Evolutionary conservation across 2,797 vertebrate species (phyloP), one percentile per base, ranked within the genome.

Genomic region (Characodon lateralis): DNA sequence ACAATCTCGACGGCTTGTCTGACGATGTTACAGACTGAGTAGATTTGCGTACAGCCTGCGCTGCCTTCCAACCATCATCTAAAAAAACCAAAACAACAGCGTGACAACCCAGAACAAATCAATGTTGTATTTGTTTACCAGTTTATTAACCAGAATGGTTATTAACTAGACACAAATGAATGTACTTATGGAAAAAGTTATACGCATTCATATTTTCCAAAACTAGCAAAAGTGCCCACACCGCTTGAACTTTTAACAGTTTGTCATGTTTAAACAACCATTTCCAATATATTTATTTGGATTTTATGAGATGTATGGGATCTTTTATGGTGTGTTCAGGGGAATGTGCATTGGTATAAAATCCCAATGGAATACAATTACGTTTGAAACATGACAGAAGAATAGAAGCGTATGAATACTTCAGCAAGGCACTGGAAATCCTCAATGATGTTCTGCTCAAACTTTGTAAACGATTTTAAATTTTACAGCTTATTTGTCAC

Each of bases 41-140:
- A 76, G 87, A 85, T 35, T 69, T 50, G 69, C 76, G 51, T 74
- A 48, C 66, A 55, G 70, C 85, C 72, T 22, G 56, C 83, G 81
- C 66, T 26, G 70, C 77, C 72, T 79, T 82, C 65, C 53, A 78
- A 46, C 56, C 58, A 76, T 81, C 78, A 83, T 89, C 73, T 35
- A 4, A 35, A 35, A 18, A 70, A 50, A 74, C 70, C 81, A 84
- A 88, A 88, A 35, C 3, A 35, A 35, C 35, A 35, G 35, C 53
- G 82, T 77, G 83, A 89, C 82, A 46, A 26, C 66, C 68, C 76
- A 71, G 73, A 59, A 61, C 31, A 61, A 78, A 84, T 92, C 89
- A 89, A 91, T 89, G 89, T 35, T 1, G 7, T 66, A 86, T 88
- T 87, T 77, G 77, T 85, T 89, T 72, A 91, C 39, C 51, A 6